These are phyloP conservation scores for Babyrousa celebensis DNA, from an alignment of 2,797 vertebrate species.

Conservation along the genomic window DNA sequence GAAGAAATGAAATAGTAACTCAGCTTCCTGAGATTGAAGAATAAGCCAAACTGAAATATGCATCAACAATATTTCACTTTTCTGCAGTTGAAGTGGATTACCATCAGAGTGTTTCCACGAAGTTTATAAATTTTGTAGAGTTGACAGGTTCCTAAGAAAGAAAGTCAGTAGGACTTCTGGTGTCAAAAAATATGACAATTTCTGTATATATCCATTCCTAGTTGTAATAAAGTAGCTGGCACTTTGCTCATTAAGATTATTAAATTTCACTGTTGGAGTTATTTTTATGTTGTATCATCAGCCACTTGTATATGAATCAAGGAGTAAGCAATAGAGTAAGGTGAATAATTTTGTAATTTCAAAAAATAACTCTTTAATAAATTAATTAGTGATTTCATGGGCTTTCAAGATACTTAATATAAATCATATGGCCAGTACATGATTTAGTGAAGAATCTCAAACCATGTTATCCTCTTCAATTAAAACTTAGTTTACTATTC, in stretches of 20 bases:
- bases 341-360: conserved; percentile 83
- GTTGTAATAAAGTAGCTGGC: conserved; percentile 81
- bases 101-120: conserved; percentile 83
- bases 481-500: conserved; percentile 64
- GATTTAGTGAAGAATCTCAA: conserved; percentile 83
- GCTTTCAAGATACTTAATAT: conserved; percentile 78
- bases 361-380: conserved; percentile 86
- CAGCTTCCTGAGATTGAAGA: conserved; percentile 82
- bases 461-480: conserved; percentile 79
- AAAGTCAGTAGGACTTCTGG: conserved; percentile 83
- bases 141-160: conserved; percentile 85
- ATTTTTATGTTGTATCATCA: conserved; percentile 80
- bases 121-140: conserved; percentile 85
- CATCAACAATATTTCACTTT: conserved; percentile 87
- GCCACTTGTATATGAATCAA: conserved; percentile 80
- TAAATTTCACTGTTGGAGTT: conserved; percentile 79
- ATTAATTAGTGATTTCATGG: conserved; percentile 86
- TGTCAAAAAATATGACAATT: conserved; percentile 85
- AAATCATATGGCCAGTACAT: conserved; percentile 79
- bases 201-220: conserved; percentile 82
- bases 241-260: conserved; percentile 80
- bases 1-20: conserved; percentile 86
- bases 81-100: conserved; percentile 86
- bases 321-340: conserved; percentile 70
- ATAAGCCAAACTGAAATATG: conserved; percentile 87